Conservation (phyloP, 2,888 invertebrate genomes). For the Catocala sponsa region DNA sequence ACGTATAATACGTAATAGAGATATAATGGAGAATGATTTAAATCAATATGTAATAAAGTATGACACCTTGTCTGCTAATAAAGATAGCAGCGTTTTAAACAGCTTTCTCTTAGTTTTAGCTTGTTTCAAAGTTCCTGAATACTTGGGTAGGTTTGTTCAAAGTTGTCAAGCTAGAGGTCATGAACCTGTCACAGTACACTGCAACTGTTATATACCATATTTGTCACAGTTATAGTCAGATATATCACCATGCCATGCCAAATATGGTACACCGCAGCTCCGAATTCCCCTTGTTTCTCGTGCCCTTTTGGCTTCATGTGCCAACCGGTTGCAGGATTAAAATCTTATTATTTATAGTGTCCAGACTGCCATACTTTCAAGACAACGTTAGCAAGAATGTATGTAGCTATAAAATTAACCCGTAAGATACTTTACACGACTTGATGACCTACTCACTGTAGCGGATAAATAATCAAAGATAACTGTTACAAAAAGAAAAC, state of each 20-base stretch:
- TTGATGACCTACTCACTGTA: constrained; percentile 24
- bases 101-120: too few relatives aligned
- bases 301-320: not conserved
- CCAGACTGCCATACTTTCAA: too few relatives aligned
- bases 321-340: not conserved
- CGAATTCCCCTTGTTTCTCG: not conserved
- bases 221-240: constrained; percentile 2
- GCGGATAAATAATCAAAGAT: constrained; percentile 38
- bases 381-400: too few relatives aligned
- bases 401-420: not conserved
- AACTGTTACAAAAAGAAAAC: constrained; percentile 38
- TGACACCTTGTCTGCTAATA: too few relatives aligned
- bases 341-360: too few relatives aligned
- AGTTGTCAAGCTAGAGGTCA: not conserved
- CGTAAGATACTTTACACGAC: constrained; percentile 11
- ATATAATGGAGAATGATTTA: too few relatives aligned
- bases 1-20: too few relatives aligned
- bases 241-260: not conserved
- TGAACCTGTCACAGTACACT: not conserved
- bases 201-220: constrained; percentile 5
- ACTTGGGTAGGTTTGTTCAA: not conserved
- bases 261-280: not conserved
- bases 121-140: too few relatives aligned
- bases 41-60: too few relatives aligned
- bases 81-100: too few relatives aligned